Conservation (phyloP, 2,113 vertebrate species). For the Petromus typicus region DNA sequence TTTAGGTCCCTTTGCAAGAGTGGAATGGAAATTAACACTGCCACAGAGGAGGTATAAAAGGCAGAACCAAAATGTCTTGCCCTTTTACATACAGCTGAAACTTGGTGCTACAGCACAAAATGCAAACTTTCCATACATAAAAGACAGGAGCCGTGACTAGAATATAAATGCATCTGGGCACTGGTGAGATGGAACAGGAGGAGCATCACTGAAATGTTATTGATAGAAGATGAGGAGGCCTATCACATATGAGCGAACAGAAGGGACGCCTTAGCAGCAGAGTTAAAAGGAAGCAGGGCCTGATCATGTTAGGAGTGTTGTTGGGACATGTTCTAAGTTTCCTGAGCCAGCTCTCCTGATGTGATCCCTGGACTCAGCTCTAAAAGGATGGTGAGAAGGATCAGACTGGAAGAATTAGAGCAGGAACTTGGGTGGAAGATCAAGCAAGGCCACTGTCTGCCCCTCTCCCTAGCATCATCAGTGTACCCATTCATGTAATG, state of each 20-base stretch:
- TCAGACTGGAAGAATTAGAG: neutral
- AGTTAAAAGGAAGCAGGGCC: neutral
- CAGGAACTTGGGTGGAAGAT: neutral
- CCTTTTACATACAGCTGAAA: slow-evolving; percentile 7
- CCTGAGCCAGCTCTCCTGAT: neutral
- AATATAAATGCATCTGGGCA: neutral
- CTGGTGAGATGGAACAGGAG: neutral
- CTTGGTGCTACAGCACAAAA: neutral
- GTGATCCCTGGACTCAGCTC: neutral
- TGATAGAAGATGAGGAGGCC: neutral
- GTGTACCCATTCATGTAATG: neutral
- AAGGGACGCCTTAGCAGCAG: neutral
- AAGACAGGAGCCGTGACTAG: neutral
- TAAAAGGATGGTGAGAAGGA: neutral
- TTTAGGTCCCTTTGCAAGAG: neutral
- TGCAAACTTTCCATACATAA: neutral
- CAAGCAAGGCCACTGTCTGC: accelerated
- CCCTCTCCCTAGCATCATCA: neutral
- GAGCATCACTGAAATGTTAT: neutral
- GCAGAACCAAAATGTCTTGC: slow-evolving; percentile 35
- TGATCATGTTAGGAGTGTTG: neutral
- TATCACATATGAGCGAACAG: neutral
- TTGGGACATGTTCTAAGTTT: neutral
- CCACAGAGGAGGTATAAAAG: slow-evolving; percentile 40
- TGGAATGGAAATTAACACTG: neutral